Percentiles rank a stretch among this genome's conserved stretches.
Evolutionary conservation across 2,113 vertebrate genomes (phyloP).

Genomic region (Varanus salvator): DNA sequence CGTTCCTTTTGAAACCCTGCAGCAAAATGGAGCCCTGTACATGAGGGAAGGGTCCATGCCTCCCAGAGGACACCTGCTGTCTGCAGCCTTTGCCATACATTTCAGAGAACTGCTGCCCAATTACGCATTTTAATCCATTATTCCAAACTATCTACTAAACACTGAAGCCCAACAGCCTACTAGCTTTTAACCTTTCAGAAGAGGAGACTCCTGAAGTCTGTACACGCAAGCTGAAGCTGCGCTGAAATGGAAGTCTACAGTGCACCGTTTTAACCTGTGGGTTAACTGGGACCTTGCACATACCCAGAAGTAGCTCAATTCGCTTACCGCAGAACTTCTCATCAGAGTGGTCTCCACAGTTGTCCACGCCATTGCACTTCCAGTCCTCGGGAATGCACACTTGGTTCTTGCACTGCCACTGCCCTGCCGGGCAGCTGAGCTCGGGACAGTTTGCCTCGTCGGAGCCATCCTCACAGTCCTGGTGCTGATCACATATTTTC

Average conservation of each 20-base stretch:
- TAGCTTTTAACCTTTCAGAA: background rate
- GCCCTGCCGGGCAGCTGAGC: constrained; percentile 77
- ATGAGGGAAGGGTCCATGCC: too few species aligned
- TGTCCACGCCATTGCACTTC: constrained; percentile 88
- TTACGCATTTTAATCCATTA: background rate
- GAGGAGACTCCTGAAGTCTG: background rate
- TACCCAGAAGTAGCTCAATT: background rate
- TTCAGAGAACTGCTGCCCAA: background rate
- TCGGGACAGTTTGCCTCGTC: constrained; percentile 80
- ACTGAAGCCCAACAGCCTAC: background rate
- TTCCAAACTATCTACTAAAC: background rate
- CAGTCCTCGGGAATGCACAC: constrained; percentile 85
- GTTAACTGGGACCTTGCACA: background rate
- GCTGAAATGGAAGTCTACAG: background rate
- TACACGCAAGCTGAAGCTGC: too few species aligned
- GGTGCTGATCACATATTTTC: constrained; percentile 78
- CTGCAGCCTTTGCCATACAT: background rate
- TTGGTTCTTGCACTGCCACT: constrained; percentile 87
- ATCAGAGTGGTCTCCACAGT: constrained; percentile 90
- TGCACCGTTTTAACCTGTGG: background rate
- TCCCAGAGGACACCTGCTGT: background rate
- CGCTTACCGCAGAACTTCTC: constrained; percentile 79
- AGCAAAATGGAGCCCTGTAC: background rate
- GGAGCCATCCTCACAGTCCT: constrained; percentile 81
- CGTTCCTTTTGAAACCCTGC: background rate